Percentiles rank a stretch among this genome's conserved stretches.
These are phyloP conservation scores for Oreonectes daqikongensis DNA, from an alignment of 2,797 vertebrate species.

Conservation along the genomic window DNA sequence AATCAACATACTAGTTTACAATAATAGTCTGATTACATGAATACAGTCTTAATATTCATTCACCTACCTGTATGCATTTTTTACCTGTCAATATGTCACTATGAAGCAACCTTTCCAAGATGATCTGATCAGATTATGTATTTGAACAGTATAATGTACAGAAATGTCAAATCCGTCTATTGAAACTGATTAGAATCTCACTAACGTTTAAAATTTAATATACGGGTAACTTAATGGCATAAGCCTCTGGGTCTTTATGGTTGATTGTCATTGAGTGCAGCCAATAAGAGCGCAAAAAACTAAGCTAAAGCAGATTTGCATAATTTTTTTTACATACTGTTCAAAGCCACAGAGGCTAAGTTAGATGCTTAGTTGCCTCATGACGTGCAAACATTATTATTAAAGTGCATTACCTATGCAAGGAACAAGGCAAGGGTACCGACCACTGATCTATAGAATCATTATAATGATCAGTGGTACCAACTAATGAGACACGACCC, in stretches of 20 bases:
- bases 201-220: not conserved
- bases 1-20: not conserved
- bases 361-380: not conserved
- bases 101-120: not conserved
- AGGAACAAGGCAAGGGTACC: not conserved
- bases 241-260: too few relatives aligned
- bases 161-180: not conserved
- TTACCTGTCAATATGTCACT: too few relatives aligned
- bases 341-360: not conserved
- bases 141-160: not conserved
- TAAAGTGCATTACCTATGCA: not conserved
- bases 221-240: not conserved
- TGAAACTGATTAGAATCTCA: not conserved
- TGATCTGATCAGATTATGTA: not conserved
- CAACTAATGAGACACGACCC: not conserved
- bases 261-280: not conserved
- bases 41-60: too few relatives aligned
- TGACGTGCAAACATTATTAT: not conserved
- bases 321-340: not conserved
- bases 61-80: too few relatives aligned
- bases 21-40: too few relatives aligned
- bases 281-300: not conserved
- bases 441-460: too few relatives aligned
- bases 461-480: too few relatives aligned
- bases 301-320: not conserved